phyloP scores from a whole-genome alignment of 2,113 vertebrate genomes.

The Aphyosemion australe region DNA sequence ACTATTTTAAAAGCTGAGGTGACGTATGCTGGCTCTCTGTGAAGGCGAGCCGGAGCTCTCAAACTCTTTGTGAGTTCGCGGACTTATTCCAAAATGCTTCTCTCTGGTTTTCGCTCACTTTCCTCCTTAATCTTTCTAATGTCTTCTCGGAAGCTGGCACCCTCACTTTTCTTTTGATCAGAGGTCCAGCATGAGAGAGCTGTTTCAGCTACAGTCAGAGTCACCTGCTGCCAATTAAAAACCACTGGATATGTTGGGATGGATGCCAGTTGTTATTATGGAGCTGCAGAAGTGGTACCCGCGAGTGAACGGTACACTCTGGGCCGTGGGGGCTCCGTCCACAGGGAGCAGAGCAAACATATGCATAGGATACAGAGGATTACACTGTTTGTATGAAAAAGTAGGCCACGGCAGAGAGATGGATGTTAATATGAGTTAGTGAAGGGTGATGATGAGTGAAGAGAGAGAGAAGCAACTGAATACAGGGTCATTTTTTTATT shows the following conservation, averaged over 20 bases:
- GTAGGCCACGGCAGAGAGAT: constrained; percentile 25
- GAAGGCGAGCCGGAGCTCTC: constrained; percentile 23
- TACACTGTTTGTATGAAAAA: constrained; percentile 37
- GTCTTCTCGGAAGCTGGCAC: constrained; percentile 7
- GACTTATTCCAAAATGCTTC: constrained; percentile 18
- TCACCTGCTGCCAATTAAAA: constrained; percentile 60
- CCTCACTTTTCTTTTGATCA: constrained; percentile 49
- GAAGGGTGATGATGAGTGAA: constrained; percentile 13
- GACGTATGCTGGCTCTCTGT: constrained; percentile 60
- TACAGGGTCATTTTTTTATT: too few species aligned
- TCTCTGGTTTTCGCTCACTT: constrained; percentile 28
- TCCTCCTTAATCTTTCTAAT: constrained; percentile 7
- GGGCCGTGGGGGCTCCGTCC: constrained; percentile 25
- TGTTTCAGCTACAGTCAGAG: constrained; percentile 50
- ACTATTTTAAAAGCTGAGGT: constrained; percentile 79
- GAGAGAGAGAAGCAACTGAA: neutral
- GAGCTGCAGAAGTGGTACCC: constrained; percentile 28
- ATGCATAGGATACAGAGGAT: constrained; percentile 27
- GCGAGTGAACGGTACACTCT: constrained; percentile 57
- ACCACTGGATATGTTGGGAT: constrained; percentile 59
- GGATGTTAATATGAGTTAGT: constrained; percentile 35
- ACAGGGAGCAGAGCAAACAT: constrained; percentile 27
- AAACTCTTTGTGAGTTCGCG: constrained; percentile 33
- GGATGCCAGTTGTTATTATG: constrained; percentile 63
- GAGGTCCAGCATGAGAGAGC: constrained; percentile 43